Conservation (phyloP, 2,113 vertebrate species). For the Nesospiza acunhae region DNA sequence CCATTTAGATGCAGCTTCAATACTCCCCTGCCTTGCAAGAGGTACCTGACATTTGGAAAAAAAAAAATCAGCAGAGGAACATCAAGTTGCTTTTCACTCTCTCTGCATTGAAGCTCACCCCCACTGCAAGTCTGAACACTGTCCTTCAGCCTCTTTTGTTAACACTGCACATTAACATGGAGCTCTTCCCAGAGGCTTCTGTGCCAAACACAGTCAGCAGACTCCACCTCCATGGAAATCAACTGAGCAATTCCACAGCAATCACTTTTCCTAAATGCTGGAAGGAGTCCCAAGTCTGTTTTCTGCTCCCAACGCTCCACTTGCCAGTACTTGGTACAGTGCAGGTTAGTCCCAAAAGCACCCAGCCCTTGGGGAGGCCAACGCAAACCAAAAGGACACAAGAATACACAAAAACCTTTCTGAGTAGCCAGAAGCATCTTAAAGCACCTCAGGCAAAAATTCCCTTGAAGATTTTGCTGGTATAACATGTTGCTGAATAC, state of each 20-base stretch:
- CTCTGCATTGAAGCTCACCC: background rate
- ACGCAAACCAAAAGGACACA: background rate
- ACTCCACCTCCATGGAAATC: background rate
- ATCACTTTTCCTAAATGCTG: background rate
- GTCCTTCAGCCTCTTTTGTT: background rate
- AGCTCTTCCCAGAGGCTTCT: background rate
- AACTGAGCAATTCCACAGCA: background rate
- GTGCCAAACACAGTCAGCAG: background rate
- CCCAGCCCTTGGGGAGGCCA: background rate
- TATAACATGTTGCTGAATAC: background rate
- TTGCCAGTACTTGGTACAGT: background rate
- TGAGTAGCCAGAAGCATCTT: background rate
- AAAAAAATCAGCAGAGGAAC: background rate
- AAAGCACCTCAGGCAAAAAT: background rate
- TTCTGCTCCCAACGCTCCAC: background rate
- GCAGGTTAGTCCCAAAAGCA: background rate
- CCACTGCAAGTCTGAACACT: background rate
- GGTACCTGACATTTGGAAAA: background rate
- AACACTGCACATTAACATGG: background rate
- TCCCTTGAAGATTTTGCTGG: background rate
- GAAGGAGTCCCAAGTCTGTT: background rate
- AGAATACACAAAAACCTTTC: background rate
- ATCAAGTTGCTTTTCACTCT: background rate
- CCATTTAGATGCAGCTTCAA: background rate
- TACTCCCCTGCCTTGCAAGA: background rate